These are phyloP conservation scores for Intellagama lesueurii DNA, from an alignment of 2,797 vertebrate species.

Conservation along the genomic window DNA sequence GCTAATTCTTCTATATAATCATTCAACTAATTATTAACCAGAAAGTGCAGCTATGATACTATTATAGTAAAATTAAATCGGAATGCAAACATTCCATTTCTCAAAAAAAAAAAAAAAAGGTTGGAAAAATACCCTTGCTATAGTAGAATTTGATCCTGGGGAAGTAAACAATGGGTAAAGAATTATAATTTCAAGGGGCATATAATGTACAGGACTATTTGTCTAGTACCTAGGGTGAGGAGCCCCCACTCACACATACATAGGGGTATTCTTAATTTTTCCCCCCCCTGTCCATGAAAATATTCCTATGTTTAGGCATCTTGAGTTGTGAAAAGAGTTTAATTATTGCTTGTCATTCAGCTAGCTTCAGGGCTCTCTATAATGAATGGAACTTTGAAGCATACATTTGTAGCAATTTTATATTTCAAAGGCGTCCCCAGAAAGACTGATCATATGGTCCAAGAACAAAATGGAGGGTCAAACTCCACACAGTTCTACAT, in stretches of 20 bases:
- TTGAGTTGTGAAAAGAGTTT: neutral
- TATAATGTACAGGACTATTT: neutral
- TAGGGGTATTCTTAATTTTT: neutral
- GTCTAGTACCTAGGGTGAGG: neutral
- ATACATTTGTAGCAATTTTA: neutral
- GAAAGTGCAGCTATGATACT: slow-evolving; percentile 30
- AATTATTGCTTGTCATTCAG: neutral
- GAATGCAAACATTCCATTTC: slow-evolving; percentile 30
- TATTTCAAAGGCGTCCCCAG: neutral
- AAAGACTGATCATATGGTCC: too few relatives aligned
- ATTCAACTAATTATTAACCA: slow-evolving; percentile 49
- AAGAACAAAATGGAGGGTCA: neutral
- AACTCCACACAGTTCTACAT: neutral
- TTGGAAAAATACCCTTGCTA: neutral
- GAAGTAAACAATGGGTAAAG: neutral
- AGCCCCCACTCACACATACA: too few relatives aligned
- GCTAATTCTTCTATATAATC: slow-evolving; percentile 57
- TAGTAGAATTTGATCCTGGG: neutral
- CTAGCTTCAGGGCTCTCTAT: neutral
- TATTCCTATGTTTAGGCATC: neutral
- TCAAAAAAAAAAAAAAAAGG: neutral
- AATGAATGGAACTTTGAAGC: neutral
- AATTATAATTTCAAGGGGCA: neutral
- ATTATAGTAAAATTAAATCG: slow-evolving; percentile 25
- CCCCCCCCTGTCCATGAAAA: neutral